These are phyloP conservation scores for Ctenochaetus hawaiiensis DNA, from an alignment of 2,797 vertebrate species.

Conservation along the genomic window DNA sequence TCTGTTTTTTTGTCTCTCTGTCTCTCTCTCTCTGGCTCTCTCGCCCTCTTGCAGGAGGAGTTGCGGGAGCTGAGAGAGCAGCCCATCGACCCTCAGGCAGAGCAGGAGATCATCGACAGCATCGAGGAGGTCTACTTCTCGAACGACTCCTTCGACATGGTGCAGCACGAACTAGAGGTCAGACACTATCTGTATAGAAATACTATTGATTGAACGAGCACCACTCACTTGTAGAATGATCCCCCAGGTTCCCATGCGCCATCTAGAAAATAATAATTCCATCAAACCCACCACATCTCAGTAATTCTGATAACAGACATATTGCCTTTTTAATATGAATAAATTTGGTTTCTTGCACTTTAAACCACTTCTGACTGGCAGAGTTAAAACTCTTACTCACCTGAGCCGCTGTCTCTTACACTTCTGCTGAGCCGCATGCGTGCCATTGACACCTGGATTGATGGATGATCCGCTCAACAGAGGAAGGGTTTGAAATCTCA, in stretches of 20 bases:
- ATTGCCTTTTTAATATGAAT: constrained; percentile 50
- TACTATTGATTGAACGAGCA: constrained; percentile 29
- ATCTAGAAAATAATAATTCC: constrained; percentile 17
- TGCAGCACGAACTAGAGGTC: constrained; percentile 96
- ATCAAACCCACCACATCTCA: constrained; percentile 44
- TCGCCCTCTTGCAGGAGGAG: constrained; percentile 88
- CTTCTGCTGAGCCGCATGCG: constrained; percentile 46
- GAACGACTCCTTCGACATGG: constrained; percentile 95
- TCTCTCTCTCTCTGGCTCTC: neutral
- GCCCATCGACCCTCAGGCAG: constrained; percentile 93
- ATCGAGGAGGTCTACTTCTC: constrained; percentile 98
- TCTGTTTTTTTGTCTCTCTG: constrained; percentile 13
- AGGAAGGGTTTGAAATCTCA: constrained; percentile 84
- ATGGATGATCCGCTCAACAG: constrained; percentile 81
- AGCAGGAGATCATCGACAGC: constrained; percentile 97
- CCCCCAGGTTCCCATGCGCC: constrained; percentile 17
- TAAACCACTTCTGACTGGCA: constrained; percentile 69
- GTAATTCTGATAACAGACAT: constrained; percentile 46
- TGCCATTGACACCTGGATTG: constrained; percentile 69
- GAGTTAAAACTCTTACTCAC: constrained; percentile 63
- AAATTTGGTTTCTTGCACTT: constrained; percentile 34
- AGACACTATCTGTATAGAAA: constrained; percentile 26
- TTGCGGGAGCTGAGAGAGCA: constrained; percentile 93
- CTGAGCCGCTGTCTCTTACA: constrained; percentile 62
- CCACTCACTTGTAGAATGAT: constrained; percentile 47